Base-by-base conservation (phyloP, 2,113 vertebrate species). In the Nansenia antarctica region DNA sequence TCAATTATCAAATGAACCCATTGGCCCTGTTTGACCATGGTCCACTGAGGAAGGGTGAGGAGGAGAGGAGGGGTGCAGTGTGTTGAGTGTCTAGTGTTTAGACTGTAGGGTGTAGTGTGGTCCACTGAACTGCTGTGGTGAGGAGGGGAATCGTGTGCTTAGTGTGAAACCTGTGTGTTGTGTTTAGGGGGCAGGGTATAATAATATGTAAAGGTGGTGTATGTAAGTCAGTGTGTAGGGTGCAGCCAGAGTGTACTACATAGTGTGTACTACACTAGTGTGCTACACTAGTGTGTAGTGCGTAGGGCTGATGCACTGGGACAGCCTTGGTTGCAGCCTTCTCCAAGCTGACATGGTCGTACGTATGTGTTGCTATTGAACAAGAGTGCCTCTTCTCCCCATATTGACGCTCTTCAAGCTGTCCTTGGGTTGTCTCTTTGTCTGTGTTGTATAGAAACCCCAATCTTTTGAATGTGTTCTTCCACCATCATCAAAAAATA, bases 1-100 rank as follows among this genome's bases (percentile, higher is more conserved):
- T 92, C 90, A 88, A 90, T 91, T 91, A 90, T 87, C 83, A 87
- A 89, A 91, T 91, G 82, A 88, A 92, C 88, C 90, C 77, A 66
- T 81, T 83, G 88, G 86, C 83, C 26, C 85, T 72, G 47, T 39
- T 78, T 66, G 77, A 81, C 78, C 81, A 62, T n/a, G 72, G 80
- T 11, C 45, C 45, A 20, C 20, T 49, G 45, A 47, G 30, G 32
- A 24, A 47, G 42, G 27, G 45, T 49, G 45, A 20, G n/a, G 45
- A 2, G n/a, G 53, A 55, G 12, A 27, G 53, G 6, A 9, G n/a
- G n/a, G n/a, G n/a, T n/a, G n/a, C n/a, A n/a, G n/a, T n/a, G n/a
- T n/a, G n/a, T n/a, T n/a, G n/a, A n/a, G n/a, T n/a, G n/a, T n/a
- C n/a, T n/a, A n/a, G n/a, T n/a, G n/a, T n/a, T n/a, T n/a, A n/a